Percentiles rank a stretch among this genome's conserved stretches.
phyloP scores from a whole-genome alignment of 1,140 invertebrate genomes.

The Halictus rubicundus region DNA sequence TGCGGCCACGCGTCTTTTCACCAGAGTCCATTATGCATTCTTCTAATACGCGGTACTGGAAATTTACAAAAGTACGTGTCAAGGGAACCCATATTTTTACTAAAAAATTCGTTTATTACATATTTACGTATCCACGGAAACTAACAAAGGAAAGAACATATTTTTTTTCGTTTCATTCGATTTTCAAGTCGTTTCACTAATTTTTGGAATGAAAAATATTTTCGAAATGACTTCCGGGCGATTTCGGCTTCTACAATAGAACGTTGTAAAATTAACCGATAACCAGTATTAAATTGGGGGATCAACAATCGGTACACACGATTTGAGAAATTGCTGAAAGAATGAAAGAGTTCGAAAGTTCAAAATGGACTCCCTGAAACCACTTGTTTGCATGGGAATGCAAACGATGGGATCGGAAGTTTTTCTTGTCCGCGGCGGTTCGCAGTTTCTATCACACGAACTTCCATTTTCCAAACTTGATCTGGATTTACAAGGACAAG shows the following conservation, averaged over 20 bases:
- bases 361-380: neutral
- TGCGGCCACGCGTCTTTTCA: neutral
- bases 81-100: too few species aligned
- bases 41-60: neutral
- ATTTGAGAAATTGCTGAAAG: too few species aligned
- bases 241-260: too few species aligned
- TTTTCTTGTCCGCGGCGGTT: neutral
- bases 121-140: neutral
- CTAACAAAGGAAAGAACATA: neutral
- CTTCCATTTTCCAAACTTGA: constrained; percentile 34
- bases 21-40: neutral
- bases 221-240: too few species aligned
- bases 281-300: too few species aligned
- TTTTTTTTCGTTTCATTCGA: neutral
- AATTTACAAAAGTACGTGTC: constrained; percentile 5
- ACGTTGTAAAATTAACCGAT: too few species aligned
- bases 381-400: constrained; percentile 32
- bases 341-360: neutral
- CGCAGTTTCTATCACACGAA: constrained; percentile 4
- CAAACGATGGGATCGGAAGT: neutral
- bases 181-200: neutral
- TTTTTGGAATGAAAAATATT: too few species aligned
- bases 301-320: too few species aligned
- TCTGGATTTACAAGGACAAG: constrained; percentile 23
- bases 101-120: neutral